Percentiles rank a stretch among this genome's conserved stretches.
Evolutionary conservation across 2,888 invertebrate genomes (phyloP).

Genomic region (Tiliacea aurago): DNA sequence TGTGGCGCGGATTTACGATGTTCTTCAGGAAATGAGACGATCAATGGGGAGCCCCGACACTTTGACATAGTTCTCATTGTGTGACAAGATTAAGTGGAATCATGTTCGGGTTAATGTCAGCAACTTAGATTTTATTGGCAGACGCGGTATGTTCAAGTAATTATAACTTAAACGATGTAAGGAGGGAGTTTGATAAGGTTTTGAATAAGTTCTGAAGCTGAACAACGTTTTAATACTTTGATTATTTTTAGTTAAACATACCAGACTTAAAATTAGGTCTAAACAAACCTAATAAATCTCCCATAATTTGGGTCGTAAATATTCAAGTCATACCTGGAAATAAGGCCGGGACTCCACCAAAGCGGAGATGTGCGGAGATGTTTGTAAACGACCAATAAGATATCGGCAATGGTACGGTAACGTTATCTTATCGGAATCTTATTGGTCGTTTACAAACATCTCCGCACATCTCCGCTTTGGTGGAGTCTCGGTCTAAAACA

Average conservation of each 20-base stretch:
- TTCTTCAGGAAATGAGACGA: slow-evolving; percentile 73
- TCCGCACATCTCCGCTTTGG: no score
- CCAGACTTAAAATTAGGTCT: not conserved
- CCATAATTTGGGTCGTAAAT: not conserved
- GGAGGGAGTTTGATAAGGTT: slow-evolving; percentile 19
- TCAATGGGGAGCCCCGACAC: slow-evolving; percentile 67
- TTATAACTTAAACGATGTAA: slow-evolving; percentile 48
- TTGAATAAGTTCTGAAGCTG: slow-evolving; percentile 2
- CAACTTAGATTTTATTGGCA: slow-evolving; percentile 60
- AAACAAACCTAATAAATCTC: not conserved
- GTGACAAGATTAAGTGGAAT: slow-evolving; percentile 62
- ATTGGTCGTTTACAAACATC: no score
- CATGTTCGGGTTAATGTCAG: slow-evolving; percentile 46
- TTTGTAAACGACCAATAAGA: no score
- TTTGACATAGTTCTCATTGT: slow-evolving; percentile 73
- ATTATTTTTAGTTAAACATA: not conserved
- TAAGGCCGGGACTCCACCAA: no score
- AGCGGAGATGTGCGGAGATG: no score
- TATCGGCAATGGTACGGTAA: no score
- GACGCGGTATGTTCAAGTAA: slow-evolving; percentile 44
- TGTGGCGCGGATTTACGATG: slow-evolving; percentile 70
- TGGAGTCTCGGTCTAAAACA: no score
- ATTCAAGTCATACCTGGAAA: not conserved
- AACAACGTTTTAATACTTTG: not conserved
- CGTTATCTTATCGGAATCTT: no score